A percentile compares a stretch with the other conserved stretches of the same genome.
Conservation (phyloP, 2,888 invertebrate genomes). For the Heliconius cydno region DNA sequence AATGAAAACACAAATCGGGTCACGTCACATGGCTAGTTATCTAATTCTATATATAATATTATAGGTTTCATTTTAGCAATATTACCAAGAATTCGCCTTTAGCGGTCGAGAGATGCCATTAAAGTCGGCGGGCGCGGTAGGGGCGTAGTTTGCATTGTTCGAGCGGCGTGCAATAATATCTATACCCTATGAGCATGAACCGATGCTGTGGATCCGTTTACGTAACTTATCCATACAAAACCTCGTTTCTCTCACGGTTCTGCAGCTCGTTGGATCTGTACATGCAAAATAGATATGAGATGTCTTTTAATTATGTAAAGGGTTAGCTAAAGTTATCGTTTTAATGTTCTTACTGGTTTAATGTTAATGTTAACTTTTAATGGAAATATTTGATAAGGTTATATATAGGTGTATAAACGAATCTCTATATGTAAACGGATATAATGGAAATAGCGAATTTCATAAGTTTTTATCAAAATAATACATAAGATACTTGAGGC, state of each 20-base stretch:
- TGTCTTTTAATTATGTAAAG: slow-evolving; percentile 30
- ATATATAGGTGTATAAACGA: too few species aligned
- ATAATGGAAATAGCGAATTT: not conserved
- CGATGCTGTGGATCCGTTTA: slow-evolving; percentile 42
- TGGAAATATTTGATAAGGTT: too few species aligned
- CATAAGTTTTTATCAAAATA: not conserved
- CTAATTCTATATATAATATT: slow-evolving; percentile 40
- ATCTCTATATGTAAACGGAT: not conserved
- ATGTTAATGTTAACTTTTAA: too few species aligned
- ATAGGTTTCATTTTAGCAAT: slow-evolving; percentile 42
- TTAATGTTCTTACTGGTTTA: not conserved
- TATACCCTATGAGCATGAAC: slow-evolving; percentile 46
- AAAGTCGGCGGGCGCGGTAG: slow-evolving; percentile 51
- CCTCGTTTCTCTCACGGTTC: slow-evolving; percentile 45
- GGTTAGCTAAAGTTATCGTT: not conserved
- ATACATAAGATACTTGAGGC: not conserved
- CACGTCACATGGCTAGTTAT: slow-evolving; percentile 39
- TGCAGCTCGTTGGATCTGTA: slow-evolving; percentile 37
- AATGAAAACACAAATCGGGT: slow-evolving; percentile 39
- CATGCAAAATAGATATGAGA: slow-evolving; percentile 36
- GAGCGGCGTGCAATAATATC: slow-evolving; percentile 48
- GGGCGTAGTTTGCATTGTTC: slow-evolving; percentile 57
- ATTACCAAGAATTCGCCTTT: slow-evolving; percentile 50
- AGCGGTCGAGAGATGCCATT: slow-evolving; percentile 54
- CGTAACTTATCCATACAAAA: slow-evolving; percentile 45